Conservation (phyloP, 2,888 invertebrate genomes). For the Elgonia sp. region DNA sequence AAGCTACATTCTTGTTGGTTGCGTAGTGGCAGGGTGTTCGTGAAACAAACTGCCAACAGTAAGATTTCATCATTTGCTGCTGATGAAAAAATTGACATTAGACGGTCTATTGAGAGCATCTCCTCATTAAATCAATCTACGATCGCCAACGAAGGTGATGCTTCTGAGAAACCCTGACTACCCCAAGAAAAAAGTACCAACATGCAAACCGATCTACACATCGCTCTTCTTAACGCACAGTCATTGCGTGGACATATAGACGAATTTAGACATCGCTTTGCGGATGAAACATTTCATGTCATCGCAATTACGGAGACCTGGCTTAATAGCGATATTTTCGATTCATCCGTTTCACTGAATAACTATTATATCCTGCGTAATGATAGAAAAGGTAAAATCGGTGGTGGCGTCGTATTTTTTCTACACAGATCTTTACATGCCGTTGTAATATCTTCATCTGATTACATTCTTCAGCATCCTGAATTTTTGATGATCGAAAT, state of each 20-base stretch:
- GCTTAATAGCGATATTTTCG: neutral
- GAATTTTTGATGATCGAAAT: neutral
- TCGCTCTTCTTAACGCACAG: no score
- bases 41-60: neutral
- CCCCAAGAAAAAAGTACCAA: no score
- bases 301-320: neutral
- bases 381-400: neutral
- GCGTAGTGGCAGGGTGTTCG: neutral
- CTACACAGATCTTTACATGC: neutral
- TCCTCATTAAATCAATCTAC: no score
- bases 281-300: neutral
- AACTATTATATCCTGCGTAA: neutral
- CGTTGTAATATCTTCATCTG: no score
- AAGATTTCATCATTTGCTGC: neutral
- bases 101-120: no score
- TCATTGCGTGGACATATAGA: no score
- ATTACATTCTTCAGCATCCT: no score
- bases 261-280: no score
- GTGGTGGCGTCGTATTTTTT: neutral
- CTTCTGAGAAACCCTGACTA: no score
- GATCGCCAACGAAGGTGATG: neutral
- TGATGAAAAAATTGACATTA: neutral
- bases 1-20: slow-evolving; percentile 13
- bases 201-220: no score
- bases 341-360: neutral